Conservation (phyloP, 1,140 invertebrate species). For the Physella acuta region DNA sequence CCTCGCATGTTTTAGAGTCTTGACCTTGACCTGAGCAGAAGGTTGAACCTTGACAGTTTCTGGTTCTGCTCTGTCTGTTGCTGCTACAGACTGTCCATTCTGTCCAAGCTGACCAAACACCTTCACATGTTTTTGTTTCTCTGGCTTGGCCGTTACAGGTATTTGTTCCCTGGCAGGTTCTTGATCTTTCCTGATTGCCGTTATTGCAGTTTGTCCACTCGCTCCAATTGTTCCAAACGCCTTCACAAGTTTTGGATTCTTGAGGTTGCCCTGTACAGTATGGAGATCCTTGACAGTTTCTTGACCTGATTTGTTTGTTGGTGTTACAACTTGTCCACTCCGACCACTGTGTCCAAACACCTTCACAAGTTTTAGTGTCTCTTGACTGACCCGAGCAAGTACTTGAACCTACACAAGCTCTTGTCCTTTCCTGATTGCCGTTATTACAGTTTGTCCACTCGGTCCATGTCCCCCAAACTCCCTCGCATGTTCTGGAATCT, state of each 20-base stretch:
- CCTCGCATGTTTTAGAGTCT: neutral
- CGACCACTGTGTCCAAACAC: no score
- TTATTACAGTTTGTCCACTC: neutral
- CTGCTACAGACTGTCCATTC: neutral
- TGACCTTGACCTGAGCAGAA: neutral
- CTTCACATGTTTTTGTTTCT: neutral
- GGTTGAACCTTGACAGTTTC: neutral
- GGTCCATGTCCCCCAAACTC: no score
- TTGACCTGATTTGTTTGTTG: no score
- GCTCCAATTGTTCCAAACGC: neutral
- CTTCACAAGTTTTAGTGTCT: neutral
- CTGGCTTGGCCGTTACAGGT: neutral
- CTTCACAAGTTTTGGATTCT: no score
- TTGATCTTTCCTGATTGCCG: neutral
- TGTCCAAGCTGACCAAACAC: neutral
- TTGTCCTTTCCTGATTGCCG: neutral
- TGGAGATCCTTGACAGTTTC: no score
- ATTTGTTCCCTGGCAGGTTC: neutral
- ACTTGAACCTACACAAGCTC: neutral
- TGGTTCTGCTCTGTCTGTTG: neutral
- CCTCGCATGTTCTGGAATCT: no score
- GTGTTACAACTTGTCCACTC: no score
- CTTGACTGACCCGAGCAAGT: neutral
- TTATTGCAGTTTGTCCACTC: neutral
- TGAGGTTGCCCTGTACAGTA: no score